Conservation (phyloP, 2,797 vertebrate species). For the Limosa lapponica region DNA sequence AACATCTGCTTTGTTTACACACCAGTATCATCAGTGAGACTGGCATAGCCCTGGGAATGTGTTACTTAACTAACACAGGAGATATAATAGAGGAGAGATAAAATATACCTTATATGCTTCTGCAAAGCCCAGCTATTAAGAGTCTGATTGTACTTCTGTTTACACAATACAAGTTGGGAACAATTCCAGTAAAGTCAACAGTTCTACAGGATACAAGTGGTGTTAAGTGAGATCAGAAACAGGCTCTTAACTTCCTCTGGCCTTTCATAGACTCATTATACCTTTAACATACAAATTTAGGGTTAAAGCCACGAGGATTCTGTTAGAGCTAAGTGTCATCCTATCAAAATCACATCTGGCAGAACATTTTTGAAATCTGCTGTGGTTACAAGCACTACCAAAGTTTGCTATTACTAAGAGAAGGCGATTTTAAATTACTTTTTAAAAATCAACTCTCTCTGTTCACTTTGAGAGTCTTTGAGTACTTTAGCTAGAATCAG, state of each 20-base stretch:
- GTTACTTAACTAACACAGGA: background rate
- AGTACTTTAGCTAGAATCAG: background rate
- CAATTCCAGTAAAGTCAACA: background rate
- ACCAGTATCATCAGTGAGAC: background rate
- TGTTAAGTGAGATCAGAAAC: background rate
- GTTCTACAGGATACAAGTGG: background rate
- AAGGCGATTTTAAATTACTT: background rate
- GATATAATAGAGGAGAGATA: background rate
- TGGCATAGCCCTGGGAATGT: background rate
- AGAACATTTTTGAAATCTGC: background rate
- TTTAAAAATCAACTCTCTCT: background rate
- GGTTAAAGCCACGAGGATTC: background rate
- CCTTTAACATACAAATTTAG: background rate
- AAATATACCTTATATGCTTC: background rate
- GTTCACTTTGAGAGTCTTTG: background rate
- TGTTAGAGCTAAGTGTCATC: background rate
- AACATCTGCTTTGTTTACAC: background rate
- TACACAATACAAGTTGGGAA: background rate
- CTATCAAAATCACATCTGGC: background rate
- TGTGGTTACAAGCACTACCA: background rate
- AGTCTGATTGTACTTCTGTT: background rate
- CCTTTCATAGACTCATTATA: background rate
- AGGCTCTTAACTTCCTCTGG: background rate
- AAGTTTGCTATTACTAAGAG: background rate
- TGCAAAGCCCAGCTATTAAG: background rate